Evolutionary conservation across 2,888 invertebrate species (phyloP), one percentile per base, ranked within the genome.

Genomic region (Pterostichus niger): DNA sequence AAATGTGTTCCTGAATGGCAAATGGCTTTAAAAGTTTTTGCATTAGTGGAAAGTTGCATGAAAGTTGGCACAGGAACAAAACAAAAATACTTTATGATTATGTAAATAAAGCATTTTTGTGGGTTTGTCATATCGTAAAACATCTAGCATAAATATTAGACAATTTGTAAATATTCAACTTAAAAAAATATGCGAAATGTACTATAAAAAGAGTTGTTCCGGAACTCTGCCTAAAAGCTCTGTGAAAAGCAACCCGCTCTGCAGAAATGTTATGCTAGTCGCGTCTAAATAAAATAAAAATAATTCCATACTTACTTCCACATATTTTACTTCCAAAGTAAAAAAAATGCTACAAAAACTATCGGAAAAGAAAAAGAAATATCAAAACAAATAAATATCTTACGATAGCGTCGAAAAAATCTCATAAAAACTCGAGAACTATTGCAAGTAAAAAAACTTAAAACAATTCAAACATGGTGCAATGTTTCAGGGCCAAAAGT

Each of bases 21-120:
- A 78, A 78, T 78, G 44, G 35, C 78, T 40, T 59, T 78, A 78
- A 78, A 78, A 78, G 59, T 78, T 78, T 78, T 78, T 78, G 17
- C 78, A 78, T 78, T 78, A 78, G 59, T 44, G 46, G 59, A 24
- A 31, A 44, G 46, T 13, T 46, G 73, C 73, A 46, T 15, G 35
- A 76, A 78, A 78, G 40, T 78, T 78, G 59, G 40, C 56, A 11
- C 7, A 11, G 54, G 31, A 71, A 71, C 71, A 78, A 78, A 73
- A 73, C 46, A 59, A 7, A 71, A 44, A 71, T 71, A 46, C n/a
- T 71, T 71, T 71, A 71, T 46, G 71, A 71, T 71, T 71, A 71
- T 71, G 71, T 71, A 71, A 71, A 71, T 71, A 71, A 10, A 49
- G 44, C 40, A 40, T 33, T 68, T 40, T 33, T 68, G 17, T 24